Evolutionary conservation across 2,888 invertebrate species (phyloP).

Genomic region (Dicyrtomina minuta): DNA sequence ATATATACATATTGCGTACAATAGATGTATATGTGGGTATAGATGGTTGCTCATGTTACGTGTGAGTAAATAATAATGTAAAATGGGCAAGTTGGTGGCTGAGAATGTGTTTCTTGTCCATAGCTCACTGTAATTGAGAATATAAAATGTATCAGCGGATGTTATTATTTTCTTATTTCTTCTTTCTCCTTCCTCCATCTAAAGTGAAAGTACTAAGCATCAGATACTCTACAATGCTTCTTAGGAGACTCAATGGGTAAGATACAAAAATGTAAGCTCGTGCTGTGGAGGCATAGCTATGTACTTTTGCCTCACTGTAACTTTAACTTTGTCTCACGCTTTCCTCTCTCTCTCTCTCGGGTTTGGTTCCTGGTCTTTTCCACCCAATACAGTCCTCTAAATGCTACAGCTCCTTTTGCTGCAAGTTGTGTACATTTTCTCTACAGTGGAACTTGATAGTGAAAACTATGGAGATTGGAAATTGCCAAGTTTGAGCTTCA

Average conservation of each 20-base stretch:
- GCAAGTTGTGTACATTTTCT: too few species aligned
- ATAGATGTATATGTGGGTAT: too few species aligned
- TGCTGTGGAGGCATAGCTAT: not conserved
- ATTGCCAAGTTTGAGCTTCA: not conserved
- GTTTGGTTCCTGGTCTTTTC: too few species aligned
- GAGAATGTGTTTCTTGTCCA: conserved; percentile 11
- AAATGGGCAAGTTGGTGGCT: not conserved
- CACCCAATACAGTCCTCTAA: too few species aligned
- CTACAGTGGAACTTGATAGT: too few species aligned
- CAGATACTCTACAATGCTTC: not conserved
- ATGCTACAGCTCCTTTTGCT: too few species aligned
- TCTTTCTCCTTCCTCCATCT: conserved; percentile 1
- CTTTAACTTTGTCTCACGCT: too few species aligned
- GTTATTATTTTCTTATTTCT: conserved; percentile 20
- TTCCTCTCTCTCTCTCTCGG: too few species aligned
- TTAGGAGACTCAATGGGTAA: not conserved
- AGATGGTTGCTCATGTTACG: too few species aligned
- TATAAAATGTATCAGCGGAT: conserved; percentile 18
- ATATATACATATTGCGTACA: too few species aligned
- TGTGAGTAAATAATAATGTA: not conserved
- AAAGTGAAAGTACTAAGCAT: not conserved
- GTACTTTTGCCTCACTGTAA: too few species aligned
- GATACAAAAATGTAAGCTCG: not conserved
- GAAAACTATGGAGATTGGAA: not conserved
- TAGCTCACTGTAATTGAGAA: conserved; percentile 23